A percentile compares a stretch with the other conserved stretches of the same genome.
phyloP scores from a whole-genome alignment of 2,113 vertebrate species.

The Phyllostomus hastatus region DNA sequence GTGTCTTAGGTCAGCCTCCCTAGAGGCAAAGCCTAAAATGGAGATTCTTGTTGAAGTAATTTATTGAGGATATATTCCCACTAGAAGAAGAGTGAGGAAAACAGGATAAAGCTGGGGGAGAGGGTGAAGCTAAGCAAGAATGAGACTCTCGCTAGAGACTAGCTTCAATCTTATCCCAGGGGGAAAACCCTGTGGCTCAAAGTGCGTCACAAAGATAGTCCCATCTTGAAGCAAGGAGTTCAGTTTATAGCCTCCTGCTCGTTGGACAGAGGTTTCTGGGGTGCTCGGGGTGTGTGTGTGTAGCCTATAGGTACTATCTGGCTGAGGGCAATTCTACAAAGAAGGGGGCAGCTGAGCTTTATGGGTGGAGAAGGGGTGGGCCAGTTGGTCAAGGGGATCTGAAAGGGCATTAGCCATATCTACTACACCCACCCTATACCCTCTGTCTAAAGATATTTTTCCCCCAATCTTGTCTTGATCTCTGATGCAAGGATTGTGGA shows the following conservation, averaged over 20 bases:
- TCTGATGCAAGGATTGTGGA: not conserved
- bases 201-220: not conserved
- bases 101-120: not conserved
- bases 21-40: not conserved
- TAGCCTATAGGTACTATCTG: not conserved
- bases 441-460: not conserved
- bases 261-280: not conserved
- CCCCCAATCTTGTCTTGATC: not conserved
- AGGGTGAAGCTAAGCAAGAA: not conserved
- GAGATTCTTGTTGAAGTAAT: not conserved
- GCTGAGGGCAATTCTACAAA: not conserved
- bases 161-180: not conserved
- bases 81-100: not conserved
- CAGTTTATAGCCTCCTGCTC: not conserved
- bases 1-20: not conserved
- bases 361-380: not conserved
- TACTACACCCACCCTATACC: not conserved
- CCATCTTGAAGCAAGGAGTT: not conserved
- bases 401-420: not conserved
- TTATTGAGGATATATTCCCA: not conserved
- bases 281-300: rapidly evolving
- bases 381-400: not conserved
- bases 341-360: not conserved
- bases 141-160: not conserved
- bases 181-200: not conserved